Evolutionary conservation across 1,140 invertebrate species (phyloP).

Genomic region (Argopecten irradians): DNA sequence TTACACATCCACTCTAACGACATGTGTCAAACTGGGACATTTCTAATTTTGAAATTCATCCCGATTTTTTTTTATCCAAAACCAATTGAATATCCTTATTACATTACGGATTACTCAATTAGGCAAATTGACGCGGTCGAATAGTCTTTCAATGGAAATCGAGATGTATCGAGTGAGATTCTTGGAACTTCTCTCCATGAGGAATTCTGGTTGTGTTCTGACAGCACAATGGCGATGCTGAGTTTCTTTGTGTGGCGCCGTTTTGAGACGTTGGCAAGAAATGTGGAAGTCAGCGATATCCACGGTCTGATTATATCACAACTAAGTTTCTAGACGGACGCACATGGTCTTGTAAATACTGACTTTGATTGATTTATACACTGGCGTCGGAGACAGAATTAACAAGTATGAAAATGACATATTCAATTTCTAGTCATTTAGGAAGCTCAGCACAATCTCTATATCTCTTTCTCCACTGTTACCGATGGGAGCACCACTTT

Average conservation of each 20-base stretch:
- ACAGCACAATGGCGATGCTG: neutral
- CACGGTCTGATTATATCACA: neutral
- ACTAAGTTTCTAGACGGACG: neutral
- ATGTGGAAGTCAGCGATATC: neutral
- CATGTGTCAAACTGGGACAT: neutral
- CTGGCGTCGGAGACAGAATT: neutral
- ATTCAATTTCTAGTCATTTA: neutral
- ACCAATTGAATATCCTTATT: constrained; percentile 10
- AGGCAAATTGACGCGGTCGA: neutral
- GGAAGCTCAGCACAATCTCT: neutral
- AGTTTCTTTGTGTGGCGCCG: neutral
- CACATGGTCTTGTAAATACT: neutral
- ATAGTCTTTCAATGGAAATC: neutral
- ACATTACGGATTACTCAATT: constrained; percentile 5
- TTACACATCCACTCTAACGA: neutral
- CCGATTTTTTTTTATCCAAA: neutral
- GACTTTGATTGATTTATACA: neutral
- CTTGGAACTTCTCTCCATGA: neutral
- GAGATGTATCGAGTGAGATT: neutral
- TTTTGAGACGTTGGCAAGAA: neutral
- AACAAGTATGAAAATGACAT: neutral
- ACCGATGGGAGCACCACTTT: too few relatives aligned
- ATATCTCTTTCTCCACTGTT: neutral
- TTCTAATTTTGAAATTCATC: neutral
- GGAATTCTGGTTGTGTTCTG: neutral